Evolutionary conservation across 2,888 invertebrate genomes (phyloP).

Genomic region (Patella caerulea): DNA sequence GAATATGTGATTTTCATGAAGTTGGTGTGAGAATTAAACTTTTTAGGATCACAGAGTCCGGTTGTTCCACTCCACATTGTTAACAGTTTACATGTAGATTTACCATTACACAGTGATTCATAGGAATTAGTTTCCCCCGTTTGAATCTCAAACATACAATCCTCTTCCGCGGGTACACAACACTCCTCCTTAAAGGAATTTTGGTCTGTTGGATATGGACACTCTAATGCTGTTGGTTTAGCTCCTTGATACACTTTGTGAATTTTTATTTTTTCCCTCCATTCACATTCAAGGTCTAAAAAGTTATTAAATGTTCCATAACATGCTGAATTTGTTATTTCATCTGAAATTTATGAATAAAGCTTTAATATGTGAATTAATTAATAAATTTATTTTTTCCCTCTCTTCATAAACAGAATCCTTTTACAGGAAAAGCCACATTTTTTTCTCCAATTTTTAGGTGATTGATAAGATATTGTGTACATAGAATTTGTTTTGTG

Average conservation of each 20-base stretch:
- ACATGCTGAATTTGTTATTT: slow-evolving; percentile 13
- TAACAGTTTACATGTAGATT: slow-evolving; percentile 13
- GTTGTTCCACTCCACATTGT: slow-evolving; percentile 19
- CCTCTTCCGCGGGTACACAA: slow-evolving; percentile 7
- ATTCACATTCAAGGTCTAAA: slow-evolving; percentile 15
- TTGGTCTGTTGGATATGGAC: slow-evolving; percentile 20
- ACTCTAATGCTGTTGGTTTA: slow-evolving; percentile 17
- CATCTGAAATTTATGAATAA: background rate
- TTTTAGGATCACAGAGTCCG: slow-evolving; percentile 16
- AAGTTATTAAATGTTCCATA: slow-evolving; percentile 25
- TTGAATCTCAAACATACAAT: slow-evolving; percentile 18
- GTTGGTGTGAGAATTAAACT: slow-evolving; percentile 20
- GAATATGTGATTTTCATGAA: slow-evolving; percentile 24
- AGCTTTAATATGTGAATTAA: too few species aligned
- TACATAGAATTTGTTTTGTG: too few species aligned
- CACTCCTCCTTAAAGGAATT: slow-evolving; percentile 11
- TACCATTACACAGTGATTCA: slow-evolving; percentile 13
- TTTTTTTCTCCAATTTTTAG: too few species aligned
- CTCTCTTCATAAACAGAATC: too few species aligned
- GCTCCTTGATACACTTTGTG: slow-evolving; percentile 21
- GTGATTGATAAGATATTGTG: too few species aligned
- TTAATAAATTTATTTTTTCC: too few species aligned
- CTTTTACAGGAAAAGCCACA: too few species aligned
- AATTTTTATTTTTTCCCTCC: slow-evolving; percentile 17
- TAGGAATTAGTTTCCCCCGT: slow-evolving; percentile 15